phyloP scores from a whole-genome alignment of 1,140 invertebrate species.

The Ips typographus region DNA sequence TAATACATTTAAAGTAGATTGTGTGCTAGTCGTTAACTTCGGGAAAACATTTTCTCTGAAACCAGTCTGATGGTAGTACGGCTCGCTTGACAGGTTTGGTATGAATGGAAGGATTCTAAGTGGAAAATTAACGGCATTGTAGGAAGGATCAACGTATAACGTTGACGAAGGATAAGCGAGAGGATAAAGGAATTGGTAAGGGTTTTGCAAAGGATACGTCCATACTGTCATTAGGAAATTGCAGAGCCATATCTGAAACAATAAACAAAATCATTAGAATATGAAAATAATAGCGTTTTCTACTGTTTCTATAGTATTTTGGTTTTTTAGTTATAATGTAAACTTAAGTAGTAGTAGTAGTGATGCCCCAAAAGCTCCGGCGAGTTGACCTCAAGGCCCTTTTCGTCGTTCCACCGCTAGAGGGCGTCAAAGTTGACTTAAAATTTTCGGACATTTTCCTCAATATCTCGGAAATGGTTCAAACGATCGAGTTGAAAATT shows the following conservation, averaged over 20 bases:
- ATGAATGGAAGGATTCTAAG: too few species aligned
- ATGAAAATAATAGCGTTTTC: not conserved
- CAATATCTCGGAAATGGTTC: too few species aligned
- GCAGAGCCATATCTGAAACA: constrained; percentile 22
- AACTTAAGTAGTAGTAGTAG: not conserved
- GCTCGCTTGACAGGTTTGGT: too few species aligned
- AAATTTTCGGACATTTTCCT: too few species aligned
- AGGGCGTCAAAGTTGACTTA: too few species aligned
- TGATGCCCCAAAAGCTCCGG: not conserved
- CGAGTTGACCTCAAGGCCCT: too few species aligned
- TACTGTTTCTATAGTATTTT: not conserved
- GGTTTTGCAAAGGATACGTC: constrained; percentile 38
- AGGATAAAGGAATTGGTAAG: constrained; percentile 28
- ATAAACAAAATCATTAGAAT: not conserved
- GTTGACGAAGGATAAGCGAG: constrained; percentile 27
- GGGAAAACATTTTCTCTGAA: constrained; percentile 7
- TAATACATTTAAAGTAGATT: constrained; percentile 43
- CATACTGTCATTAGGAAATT: constrained; percentile 8
- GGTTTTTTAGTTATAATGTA: not conserved
- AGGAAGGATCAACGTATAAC: not conserved
- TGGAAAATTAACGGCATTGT: too few species aligned
- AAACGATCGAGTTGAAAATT: too few species aligned
- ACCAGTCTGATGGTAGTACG: not conserved
- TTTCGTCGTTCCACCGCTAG: not conserved
- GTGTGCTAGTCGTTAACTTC: constrained; percentile 20